These are phyloP conservation scores for Diadophis punctatus DNA, from an alignment of 2,113 vertebrate species.

Conservation along the genomic window DNA sequence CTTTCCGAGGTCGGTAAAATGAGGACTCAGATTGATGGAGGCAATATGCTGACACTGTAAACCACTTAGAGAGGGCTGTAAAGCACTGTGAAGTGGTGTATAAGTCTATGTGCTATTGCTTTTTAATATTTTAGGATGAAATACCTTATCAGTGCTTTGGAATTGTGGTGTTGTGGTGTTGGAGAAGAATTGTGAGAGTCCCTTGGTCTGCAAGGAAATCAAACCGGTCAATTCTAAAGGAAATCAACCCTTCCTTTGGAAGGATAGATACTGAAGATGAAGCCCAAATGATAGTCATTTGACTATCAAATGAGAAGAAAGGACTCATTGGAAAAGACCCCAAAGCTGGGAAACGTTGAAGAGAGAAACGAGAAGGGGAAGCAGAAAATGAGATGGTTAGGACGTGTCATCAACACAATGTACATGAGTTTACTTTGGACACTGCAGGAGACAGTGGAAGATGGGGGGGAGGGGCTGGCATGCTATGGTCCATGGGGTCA, in stretches of 20 bases:
- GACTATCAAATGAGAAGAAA: neutral
- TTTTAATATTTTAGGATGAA: neutral
- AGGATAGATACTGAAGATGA: neutral
- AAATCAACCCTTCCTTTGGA: neutral
- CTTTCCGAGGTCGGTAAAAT: too few species aligned
- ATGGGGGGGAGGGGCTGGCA: neutral
- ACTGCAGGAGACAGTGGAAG: neutral
- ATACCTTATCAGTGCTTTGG: neutral
- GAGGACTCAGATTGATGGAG: too few species aligned
- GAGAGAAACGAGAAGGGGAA: neutral
- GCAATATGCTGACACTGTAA: too few species aligned
- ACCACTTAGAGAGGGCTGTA: too few species aligned
- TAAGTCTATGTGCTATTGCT: too few species aligned
- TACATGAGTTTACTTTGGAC: neutral
- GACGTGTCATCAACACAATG: too few species aligned
- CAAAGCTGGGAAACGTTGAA: neutral
- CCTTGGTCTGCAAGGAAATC: neutral
- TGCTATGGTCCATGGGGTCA: neutral
- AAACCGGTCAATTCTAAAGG: neutral
- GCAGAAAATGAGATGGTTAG: neutral
- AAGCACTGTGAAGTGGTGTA: too few species aligned
- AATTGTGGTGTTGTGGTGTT: neutral
- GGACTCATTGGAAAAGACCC: neutral
- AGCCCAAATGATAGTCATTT: neutral
- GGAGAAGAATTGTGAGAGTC: neutral